These are phyloP conservation scores for Pogonomyrmex barbatus DNA, from an alignment of 1,140 invertebrate genomes.

Conservation along the genomic window DNA sequence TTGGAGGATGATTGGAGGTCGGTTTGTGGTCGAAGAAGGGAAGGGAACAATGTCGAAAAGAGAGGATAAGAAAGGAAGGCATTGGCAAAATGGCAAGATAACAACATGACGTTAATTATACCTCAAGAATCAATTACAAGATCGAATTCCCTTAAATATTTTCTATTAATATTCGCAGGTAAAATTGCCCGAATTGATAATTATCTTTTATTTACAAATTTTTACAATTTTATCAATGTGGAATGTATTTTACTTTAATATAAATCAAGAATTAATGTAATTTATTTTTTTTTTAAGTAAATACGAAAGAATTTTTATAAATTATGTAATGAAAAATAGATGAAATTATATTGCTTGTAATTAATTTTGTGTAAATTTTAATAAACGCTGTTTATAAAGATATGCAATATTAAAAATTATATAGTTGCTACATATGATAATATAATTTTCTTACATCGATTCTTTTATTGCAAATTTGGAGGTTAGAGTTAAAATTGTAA, in stretches of 20 bases:
- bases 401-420: not conserved
- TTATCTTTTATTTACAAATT: not conserved
- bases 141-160: constrained; percentile 50
- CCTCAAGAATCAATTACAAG: constrained; percentile 79
- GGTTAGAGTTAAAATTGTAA: not conserved
- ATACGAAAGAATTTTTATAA: not conserved
- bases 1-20: constrained; percentile 70
- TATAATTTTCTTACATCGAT: constrained; percentile 2
- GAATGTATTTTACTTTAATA: not conserved
- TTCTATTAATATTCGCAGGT: not conserved
- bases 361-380: not conserved
- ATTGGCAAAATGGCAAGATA: constrained; percentile 73
- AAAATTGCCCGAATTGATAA: not conserved
- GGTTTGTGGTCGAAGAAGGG: constrained; percentile 59
- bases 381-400: not conserved
- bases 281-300: not conserved
- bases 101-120: constrained; percentile 80
- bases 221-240: not conserved
- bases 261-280: not conserved
- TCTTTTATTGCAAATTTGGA: not conserved
- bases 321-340: not conserved
- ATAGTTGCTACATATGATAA: not conserved
- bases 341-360: not conserved
- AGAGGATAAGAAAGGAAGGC: constrained; percentile 33
- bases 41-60: constrained; percentile 37